These are phyloP conservation scores for Himalopsyche anomala DNA, from an alignment of 2,888 invertebrate genomes.

Conservation along the genomic window DNA sequence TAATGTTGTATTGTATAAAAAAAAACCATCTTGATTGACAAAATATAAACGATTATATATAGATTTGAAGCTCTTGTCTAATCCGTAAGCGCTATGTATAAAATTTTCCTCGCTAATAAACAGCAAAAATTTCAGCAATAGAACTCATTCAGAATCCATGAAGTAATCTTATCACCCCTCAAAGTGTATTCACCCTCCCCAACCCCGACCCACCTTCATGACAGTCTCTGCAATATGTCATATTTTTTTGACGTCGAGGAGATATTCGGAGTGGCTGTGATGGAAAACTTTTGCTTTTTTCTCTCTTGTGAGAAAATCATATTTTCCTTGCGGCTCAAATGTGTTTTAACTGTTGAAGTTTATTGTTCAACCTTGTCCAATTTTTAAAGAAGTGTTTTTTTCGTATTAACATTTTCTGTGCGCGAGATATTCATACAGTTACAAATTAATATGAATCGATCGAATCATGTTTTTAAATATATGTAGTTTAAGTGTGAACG, in stretches of 20 bases:
- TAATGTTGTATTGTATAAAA: too few relatives aligned
- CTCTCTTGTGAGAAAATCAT: constrained; percentile 9
- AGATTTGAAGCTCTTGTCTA: too few relatives aligned
- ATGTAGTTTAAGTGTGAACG: too few relatives aligned
- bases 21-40: too few relatives aligned
- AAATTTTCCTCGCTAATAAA: constrained; percentile 7
- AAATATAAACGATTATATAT: too few relatives aligned
- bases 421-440: too few relatives aligned
- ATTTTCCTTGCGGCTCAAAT: constrained; percentile 31
- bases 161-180: constrained; percentile 24
- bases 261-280: constrained; percentile 41
- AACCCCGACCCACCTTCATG: not conserved
- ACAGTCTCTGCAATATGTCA: constrained; percentile 52
- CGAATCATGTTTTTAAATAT: too few relatives aligned
- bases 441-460: too few relatives aligned
- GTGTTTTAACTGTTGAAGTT: constrained; percentile 32
- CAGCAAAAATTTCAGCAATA: constrained; percentile 6
- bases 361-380: constrained; percentile 29
- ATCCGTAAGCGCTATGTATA: too few relatives aligned
- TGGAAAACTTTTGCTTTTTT: constrained; percentile 16
- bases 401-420: not conserved
- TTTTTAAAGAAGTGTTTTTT: constrained; percentile 13
- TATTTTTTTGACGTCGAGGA: constrained; percentile 55
- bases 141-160: constrained; percentile 22
- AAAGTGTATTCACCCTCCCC: not conserved